A percentile compares a stretch with the other conserved stretches of the same genome.
Conservation (phyloP, 2,797 vertebrate species). For the Merluccius polli region DNA sequence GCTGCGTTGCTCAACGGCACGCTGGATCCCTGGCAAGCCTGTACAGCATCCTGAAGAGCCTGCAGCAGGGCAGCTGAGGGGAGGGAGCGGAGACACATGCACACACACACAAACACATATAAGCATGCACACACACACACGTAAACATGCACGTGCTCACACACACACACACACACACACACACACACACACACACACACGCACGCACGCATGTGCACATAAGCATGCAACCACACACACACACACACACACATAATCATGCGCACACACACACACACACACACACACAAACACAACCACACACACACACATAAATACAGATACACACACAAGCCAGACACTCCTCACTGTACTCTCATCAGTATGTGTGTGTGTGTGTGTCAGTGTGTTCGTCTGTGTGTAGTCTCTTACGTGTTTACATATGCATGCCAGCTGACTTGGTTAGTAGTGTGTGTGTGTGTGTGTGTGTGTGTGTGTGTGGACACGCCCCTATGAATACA, state of each 20-base stretch:
- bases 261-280: slow-evolving; percentile 1
- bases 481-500: slow-evolving; percentile 59
- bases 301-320: slow-evolving; percentile 23
- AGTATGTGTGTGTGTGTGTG: background rate
- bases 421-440: slow-evolving; percentile 4
- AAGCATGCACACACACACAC: background rate
- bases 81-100: too few species aligned
- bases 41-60: too few species aligned
- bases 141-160: slow-evolving; percentile 13
- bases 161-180: too few species aligned
- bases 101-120: background rate
- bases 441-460: slow-evolving; percentile 6
- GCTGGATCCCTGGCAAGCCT: too few species aligned
- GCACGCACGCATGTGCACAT: slow-evolving; percentile 46
- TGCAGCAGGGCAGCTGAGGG: too few species aligned
- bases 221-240: slow-evolving; percentile 2
- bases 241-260: slow-evolving; percentile 7
- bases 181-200: too few species aligned
- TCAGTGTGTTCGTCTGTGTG: slow-evolving; percentile 1
- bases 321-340: slow-evolving; percentile 19
- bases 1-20: too few species aligned
- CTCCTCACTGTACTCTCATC: slow-evolving; percentile 58
- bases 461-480: background rate
- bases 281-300: slow-evolving; percentile 35
- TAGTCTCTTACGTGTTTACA: slow-evolving; percentile 12